These are phyloP conservation scores for Phrynocephalus vlangalii DNA, from an alignment of 2,797 vertebrate species.

Conservation along the genomic window DNA sequence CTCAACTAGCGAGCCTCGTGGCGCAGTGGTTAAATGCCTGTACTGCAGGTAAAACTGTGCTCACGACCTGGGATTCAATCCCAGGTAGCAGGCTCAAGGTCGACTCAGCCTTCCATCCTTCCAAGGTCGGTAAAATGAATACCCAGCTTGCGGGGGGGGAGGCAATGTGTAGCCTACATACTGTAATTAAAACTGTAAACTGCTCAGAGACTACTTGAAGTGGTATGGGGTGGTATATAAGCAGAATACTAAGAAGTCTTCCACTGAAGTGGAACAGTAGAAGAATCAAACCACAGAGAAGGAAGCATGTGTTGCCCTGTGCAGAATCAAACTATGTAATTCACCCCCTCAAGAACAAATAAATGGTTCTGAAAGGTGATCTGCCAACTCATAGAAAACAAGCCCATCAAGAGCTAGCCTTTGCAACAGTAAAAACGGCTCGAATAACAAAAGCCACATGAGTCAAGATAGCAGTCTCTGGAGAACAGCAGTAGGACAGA, in stretches of 20 bases:
- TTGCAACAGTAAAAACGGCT: background rate
- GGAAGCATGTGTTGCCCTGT: background rate
- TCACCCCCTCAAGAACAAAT: background rate
- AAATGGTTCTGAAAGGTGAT: background rate
- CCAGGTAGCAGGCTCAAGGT: too few species aligned
- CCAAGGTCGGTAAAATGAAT: too few species aligned
- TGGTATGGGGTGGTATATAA: too few species aligned
- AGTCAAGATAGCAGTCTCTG: background rate
- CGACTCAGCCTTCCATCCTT: too few species aligned
- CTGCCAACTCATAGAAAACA: background rate
- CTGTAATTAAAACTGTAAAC: too few species aligned
- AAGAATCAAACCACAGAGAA: background rate
- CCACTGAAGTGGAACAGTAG: background rate
- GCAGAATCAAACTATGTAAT: background rate
- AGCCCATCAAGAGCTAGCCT: background rate
- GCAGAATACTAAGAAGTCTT: background rate
- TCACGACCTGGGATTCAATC: too few species aligned
- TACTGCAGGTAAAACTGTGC: too few species aligned
- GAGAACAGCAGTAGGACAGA: background rate
- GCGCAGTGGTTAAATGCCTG: too few species aligned
- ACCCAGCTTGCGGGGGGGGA: too few species aligned
- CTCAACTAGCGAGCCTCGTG: too few species aligned
- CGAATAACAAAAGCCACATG: background rate
- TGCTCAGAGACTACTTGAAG: too few species aligned
- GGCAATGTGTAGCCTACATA: too few species aligned